Evolutionary conservation across 2,888 invertebrate species (phyloP).

Genomic region (Napeogenes sylphis): DNA sequence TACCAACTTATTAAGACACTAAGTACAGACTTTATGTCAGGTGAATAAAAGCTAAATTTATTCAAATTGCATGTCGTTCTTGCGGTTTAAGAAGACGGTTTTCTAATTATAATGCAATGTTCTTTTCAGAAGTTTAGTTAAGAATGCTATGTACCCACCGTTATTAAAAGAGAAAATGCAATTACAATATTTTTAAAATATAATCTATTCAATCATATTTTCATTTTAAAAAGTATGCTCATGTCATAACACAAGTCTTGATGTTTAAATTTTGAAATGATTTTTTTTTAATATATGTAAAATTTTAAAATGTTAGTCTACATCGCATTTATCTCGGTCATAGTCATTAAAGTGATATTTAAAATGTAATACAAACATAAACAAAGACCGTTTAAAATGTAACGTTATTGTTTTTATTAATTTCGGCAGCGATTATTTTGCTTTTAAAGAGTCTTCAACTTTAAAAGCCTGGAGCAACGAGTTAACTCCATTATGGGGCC

Average conservation of each 20-base stretch:
- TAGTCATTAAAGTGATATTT: too few species aligned
- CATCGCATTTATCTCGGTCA: too few species aligned
- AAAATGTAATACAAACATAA: too few species aligned
- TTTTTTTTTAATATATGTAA: too few species aligned
- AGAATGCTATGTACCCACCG: not conserved
- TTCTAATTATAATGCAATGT: not conserved
- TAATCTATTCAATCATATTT: too few species aligned
- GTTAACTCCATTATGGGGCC: conserved; percentile 31
- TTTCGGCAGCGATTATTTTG: conserved; percentile 22
- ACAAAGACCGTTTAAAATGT: not conserved
- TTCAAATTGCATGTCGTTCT: not conserved
- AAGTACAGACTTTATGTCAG: conserved; percentile 11
- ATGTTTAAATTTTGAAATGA: too few species aligned
- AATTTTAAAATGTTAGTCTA: too few species aligned
- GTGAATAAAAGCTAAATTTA: conserved; percentile 2
- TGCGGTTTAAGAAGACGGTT: not conserved
- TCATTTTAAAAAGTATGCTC: too few species aligned
- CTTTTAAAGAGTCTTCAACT: conserved; percentile 26
- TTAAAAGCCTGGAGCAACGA: conserved; percentile 28
- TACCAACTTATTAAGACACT: conserved; percentile 21
- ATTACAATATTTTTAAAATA: too few species aligned
- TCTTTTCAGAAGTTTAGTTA: not conserved
- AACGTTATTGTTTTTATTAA: conserved; percentile 27
- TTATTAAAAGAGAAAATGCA: not conserved
- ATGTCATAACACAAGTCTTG: too few species aligned